These are phyloP conservation scores for Schizothorax lantsangensis DNA, from an alignment of 2,797 vertebrate species.

Conservation along the genomic window DNA sequence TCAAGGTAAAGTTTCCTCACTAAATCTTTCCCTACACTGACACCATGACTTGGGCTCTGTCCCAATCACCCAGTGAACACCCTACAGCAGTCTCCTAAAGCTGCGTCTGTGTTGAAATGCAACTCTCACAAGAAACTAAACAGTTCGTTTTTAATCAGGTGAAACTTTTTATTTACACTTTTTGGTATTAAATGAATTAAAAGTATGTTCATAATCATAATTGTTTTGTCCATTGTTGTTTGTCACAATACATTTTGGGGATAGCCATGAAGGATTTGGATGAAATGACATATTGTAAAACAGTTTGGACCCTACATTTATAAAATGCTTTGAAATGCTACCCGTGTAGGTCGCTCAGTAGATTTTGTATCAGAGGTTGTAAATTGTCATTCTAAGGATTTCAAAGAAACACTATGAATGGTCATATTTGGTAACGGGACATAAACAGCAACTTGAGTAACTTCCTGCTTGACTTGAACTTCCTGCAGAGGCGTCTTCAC, in stretches of 20 bases:
- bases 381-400: background rate
- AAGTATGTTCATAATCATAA: too few species aligned
- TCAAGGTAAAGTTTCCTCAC: slow-evolving; percentile 64
- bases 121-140: background rate
- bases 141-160: background rate
- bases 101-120: background rate
- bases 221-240: background rate
- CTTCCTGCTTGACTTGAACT: slow-evolving; percentile 9
- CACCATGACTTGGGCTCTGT: background rate
- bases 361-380: background rate
- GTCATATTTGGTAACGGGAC: background rate
- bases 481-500: background rate
- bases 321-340: background rate
- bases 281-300: background rate
- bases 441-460: background rate
- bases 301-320: background rate
- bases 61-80: background rate
- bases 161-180: too few species aligned
- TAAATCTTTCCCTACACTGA: background rate
- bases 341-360: background rate
- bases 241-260: background rate
- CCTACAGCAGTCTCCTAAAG: background rate
- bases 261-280: background rate
- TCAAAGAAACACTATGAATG: background rate
- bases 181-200: too few species aligned